Evolutionary conservation across 2,113 vertebrate genomes (phyloP).

Genomic region (Catharus bicknelli): DNA sequence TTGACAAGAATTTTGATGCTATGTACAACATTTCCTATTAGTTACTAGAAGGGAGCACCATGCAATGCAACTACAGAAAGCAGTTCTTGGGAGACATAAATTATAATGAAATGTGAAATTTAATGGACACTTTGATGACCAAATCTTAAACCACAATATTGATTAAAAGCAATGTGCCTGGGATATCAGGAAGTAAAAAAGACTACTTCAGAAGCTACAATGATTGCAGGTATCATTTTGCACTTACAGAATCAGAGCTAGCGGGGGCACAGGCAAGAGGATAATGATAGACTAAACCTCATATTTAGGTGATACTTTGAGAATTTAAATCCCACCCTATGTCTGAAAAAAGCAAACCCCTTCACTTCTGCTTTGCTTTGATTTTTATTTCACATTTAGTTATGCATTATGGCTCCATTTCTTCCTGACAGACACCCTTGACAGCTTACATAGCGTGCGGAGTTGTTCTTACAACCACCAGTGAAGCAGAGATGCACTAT

Average conservation of each 20-base stretch:
- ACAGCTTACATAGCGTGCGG: accelerated
- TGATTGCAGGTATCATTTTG: not conserved
- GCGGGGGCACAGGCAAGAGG: accelerated
- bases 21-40: not conserved
- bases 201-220: not conserved
- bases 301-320: not conserved
- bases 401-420: not conserved
- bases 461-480: not conserved
- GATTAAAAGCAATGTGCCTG: not conserved
- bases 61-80: not conserved
- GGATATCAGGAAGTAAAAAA: not conserved
- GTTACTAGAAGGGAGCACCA: not conserved
- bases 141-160: not conserved
- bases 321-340: not conserved
- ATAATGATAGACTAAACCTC: not conserved
- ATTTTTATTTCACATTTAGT: not conserved
- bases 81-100: not conserved
- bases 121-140: not conserved
- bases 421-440: not conserved
- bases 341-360: not conserved
- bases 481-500: not conserved
- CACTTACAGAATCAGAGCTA: not conserved
- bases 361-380: not conserved
- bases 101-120: not conserved
- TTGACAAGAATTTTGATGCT: not conserved